Evolutionary conservation across 2,888 invertebrate genomes (phyloP).

Genomic region (Acronicta psi): DNA sequence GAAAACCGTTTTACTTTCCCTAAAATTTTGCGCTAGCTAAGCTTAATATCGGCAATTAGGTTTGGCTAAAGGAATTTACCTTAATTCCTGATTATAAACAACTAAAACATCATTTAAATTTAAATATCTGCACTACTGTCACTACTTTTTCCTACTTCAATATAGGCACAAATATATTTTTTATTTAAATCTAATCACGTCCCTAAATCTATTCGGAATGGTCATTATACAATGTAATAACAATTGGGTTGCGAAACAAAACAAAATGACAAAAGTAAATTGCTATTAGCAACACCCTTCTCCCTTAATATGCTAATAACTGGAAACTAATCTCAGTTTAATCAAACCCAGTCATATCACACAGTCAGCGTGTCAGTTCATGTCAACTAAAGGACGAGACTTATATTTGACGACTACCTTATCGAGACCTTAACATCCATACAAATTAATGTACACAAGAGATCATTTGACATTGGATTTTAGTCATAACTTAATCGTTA

Average conservation of each 20-base stretch:
- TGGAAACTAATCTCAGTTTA: slow-evolving; percentile 64
- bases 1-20: too few relatives aligned
- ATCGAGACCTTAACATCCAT: slow-evolving; percentile 29
- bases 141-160: too few relatives aligned
- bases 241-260: not conserved
- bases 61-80: too few relatives aligned
- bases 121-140: too few relatives aligned
- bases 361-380: slow-evolving; percentile 62
- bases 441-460: slow-evolving; percentile 3
- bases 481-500: too few relatives aligned
- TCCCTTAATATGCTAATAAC: slow-evolving; percentile 63
- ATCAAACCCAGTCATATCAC: slow-evolving; percentile 65
- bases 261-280: slow-evolving; percentile 30
- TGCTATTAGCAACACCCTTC: slow-evolving; percentile 39
- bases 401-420: slow-evolving; percentile 56
- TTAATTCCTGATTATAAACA: too few relatives aligned
- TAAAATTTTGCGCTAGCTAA: too few relatives aligned
- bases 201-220: not conserved
- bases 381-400: slow-evolving; percentile 61
- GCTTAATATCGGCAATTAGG: too few relatives aligned
- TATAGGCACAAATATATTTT: too few relatives aligned
- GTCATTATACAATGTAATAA: not conserved
- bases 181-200: too few relatives aligned
- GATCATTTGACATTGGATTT: slow-evolving; percentile 13
- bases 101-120: too few relatives aligned